Evolutionary conservation across 2,113 vertebrate genomes (phyloP).

Genomic region (Scomber colias): DNA sequence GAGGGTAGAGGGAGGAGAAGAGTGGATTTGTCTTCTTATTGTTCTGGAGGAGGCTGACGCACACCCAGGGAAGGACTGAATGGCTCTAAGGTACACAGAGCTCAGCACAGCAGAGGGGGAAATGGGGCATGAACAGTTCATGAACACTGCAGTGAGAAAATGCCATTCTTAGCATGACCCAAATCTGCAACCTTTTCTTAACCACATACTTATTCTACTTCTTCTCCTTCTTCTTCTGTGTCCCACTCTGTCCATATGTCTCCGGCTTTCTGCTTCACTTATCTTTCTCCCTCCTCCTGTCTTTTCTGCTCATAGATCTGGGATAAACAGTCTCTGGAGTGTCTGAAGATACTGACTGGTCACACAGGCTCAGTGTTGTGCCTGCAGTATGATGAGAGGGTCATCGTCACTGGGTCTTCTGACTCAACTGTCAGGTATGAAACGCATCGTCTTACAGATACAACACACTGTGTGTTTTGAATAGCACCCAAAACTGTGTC

Average conservation of each 20-base stretch:
- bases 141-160: slow-evolving; percentile 47
- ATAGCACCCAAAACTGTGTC: background rate
- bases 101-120: slow-evolving; percentile 52
- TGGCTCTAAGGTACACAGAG: slow-evolving; percentile 24
- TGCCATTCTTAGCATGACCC: slow-evolving; percentile 65
- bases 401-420: slow-evolving; percentile 98
- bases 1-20: slow-evolving; percentile 17
- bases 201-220: slow-evolving; percentile 4
- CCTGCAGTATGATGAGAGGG: slow-evolving; percentile 97
- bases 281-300: background rate
- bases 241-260: background rate
- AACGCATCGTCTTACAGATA: background rate
- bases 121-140: slow-evolving; percentile 63
- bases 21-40: slow-evolving; percentile 60
- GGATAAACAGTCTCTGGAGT: slow-evolving; percentile 98
- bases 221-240: background rate
- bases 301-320: slow-evolving; percentile 87
- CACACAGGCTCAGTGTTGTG: slow-evolving; percentile 98
- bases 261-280: slow-evolving; percentile 13
- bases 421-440: slow-evolving; percentile 97
- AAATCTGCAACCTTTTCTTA: slow-evolving; percentile 62
- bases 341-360: slow-evolving; percentile 97
- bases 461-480: background rate
- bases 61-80: slow-evolving; percentile 32
- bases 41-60: slow-evolving; percentile 46